Conservation (phyloP, 2,888 invertebrate species). For the Auanema sp. region DNA sequence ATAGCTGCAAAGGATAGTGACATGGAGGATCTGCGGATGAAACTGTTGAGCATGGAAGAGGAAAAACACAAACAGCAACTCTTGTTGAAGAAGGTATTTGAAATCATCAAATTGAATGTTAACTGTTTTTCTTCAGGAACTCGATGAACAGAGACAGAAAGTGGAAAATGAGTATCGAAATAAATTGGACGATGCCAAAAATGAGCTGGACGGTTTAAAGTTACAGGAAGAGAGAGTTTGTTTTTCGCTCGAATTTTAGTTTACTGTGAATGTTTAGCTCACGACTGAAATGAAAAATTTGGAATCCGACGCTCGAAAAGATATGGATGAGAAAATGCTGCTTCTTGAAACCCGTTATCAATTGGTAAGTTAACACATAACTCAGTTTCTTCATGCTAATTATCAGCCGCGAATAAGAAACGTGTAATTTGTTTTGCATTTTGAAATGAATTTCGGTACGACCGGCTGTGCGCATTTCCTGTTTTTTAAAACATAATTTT, state of each 20-base stretch:
- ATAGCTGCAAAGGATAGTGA: neutral
- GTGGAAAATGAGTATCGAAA: too few species aligned
- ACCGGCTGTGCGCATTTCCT: too few species aligned
- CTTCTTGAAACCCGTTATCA: constrained; percentile 27
- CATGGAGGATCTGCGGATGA: constrained; percentile 5
- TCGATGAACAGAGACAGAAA: too few species aligned
- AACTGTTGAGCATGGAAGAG: constrained; percentile 1
- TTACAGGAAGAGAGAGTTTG: too few species aligned
- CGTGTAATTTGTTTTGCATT: too few species aligned
- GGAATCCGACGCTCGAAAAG: constrained; percentile 11
- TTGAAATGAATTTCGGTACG: too few species aligned
- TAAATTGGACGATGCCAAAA: too few species aligned
- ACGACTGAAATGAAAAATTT: neutral
- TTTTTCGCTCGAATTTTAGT: too few species aligned
- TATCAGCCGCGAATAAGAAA: neutral
- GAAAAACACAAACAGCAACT: constrained; percentile 7
- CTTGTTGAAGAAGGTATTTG: neutral
- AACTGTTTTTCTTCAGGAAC: too few species aligned
- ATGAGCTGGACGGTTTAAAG: too few species aligned
- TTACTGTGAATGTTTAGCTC: neutral
- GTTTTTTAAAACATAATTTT: too few species aligned
- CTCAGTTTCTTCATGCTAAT: neutral
- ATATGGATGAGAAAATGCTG: constrained; percentile 20
- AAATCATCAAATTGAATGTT: neutral
- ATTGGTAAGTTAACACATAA: neutral